These are phyloP conservation scores for Stomorhina lunata DNA, from an alignment of 2,888 invertebrate species.

Conservation along the genomic window DNA sequence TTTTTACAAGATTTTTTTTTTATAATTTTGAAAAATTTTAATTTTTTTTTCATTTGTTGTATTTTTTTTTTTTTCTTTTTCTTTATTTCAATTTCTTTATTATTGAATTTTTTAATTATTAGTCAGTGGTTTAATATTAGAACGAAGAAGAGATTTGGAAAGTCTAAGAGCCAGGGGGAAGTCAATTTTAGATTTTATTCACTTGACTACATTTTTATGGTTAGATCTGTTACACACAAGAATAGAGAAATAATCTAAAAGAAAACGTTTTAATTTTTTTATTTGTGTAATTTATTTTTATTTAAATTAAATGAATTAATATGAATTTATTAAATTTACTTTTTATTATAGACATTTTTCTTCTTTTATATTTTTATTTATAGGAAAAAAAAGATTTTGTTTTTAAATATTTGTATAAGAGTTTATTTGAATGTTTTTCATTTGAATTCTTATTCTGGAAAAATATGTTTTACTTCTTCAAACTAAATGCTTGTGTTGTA, in stretches of 20 bases:
- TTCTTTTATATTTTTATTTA: background rate
- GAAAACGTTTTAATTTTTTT: too few species aligned
- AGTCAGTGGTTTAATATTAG: background rate
- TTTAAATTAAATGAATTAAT: conserved; percentile 19
- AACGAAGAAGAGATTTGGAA: background rate
- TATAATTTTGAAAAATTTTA: background rate
- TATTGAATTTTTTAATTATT: background rate
- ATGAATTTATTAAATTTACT: background rate
- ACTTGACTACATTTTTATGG: background rate
- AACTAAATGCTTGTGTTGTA: too few species aligned
- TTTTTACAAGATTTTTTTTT: background rate
- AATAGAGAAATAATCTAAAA: too few species aligned
- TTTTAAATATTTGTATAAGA: background rate
- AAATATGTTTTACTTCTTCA: too few species aligned
- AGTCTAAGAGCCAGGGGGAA: too few species aligned
- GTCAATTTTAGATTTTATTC: background rate
- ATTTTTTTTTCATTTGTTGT: background rate
- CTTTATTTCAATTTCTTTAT: background rate
- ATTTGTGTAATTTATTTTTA: background rate
- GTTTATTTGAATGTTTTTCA: too few species aligned
- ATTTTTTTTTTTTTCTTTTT: background rate
- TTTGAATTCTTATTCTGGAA: too few species aligned
- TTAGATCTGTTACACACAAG: background rate
- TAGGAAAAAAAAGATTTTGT: too few species aligned
- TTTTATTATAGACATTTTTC: background rate